Percentiles rank a stretch among this genome's conserved stretches.
These are phyloP conservation scores for Perccottus glenii DNA, from an alignment of 2,113 vertebrate genomes.

Conservation along the genomic window DNA sequence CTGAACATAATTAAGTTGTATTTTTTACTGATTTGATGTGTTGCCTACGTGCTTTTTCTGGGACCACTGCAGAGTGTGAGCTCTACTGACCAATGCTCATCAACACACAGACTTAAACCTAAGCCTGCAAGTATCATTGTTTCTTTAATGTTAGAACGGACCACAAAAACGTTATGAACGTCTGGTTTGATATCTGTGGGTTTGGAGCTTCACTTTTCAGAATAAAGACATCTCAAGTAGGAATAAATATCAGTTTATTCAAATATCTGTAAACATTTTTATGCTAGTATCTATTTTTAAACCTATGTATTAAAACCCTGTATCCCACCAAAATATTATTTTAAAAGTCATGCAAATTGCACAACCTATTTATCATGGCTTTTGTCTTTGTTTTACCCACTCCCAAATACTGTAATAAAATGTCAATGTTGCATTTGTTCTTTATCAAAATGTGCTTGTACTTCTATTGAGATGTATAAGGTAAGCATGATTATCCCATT, in stretches of 20 bases:
- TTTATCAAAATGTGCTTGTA: background rate
- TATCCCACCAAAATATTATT: constrained; percentile 43
- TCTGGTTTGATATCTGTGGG: background rate
- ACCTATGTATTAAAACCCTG: background rate
- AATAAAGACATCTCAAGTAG: constrained; percentile 2
- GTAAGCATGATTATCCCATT: no score
- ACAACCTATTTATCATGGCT: constrained; percentile 63
- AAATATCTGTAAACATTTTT: constrained; percentile 30
- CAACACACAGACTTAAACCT: background rate
- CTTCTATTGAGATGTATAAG: background rate
- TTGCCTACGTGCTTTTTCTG: constrained; percentile 10
- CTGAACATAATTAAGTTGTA: constrained; percentile 11
- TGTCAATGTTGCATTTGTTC: constrained; percentile 2
- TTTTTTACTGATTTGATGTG: constrained; percentile 1
- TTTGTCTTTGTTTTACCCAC: constrained; percentile 52
- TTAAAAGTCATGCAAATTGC: constrained; percentile 47
- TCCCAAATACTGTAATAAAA: constrained; percentile 71
- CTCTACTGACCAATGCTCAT: constrained; percentile 3
- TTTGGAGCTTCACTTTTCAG: constrained; percentile 11
- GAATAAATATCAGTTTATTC: constrained; percentile 14
- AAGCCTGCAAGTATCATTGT: background rate
- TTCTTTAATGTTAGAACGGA: constrained; percentile 9
- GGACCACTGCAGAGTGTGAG: constrained; percentile 32
- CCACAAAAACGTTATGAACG: no score
- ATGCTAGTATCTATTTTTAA: background rate